Evolutionary conservation across 2,797 vertebrate genomes (phyloP), one percentile per base, ranked within the genome.

Genomic region (Apogon talboti): DNA sequence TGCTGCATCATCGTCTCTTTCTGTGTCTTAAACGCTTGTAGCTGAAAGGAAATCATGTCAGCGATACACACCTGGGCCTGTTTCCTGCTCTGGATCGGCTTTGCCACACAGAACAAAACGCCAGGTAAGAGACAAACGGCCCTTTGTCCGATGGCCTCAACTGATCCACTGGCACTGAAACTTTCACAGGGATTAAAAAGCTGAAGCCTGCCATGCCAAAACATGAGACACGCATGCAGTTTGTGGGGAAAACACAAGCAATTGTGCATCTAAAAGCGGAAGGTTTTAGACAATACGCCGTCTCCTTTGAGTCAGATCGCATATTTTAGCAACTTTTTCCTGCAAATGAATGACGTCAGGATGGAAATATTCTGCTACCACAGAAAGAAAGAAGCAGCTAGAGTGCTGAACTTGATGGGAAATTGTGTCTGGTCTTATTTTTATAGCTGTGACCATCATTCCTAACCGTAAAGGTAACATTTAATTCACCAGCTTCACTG

Each of bases 101-200:
- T 52, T 0, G 44, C 77, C 43, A 33, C 59, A 2, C 81, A 81
- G 74, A 82, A 88, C 68, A 90, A 87, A 87, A 78, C 73, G 4
- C 85, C 90, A 89, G 93, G 93, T 94, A 72, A 52, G 88, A 88
- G 40, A 83, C 83, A 87, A 71, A 67, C 13, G 4, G 46, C 59
- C 66, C 82, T 83, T 90, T 89, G 88, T 90, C n/a, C 54, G 0
- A 21, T 41, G 30, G 60, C 48, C n/a, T 33, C 11, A 12, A 40
- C 66, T 11, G 69, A 69, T 60, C 84, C 47, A 35, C 11, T 40
- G 24, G 51, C 54, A 11, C 18, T 16, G 38, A 30, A 24, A 44
- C 3, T 8, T 40, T 50, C 46, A 28, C 50, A 38, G 37, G 48
- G 42, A 42, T 55, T 58, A 37, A 61, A 41, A 54, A 46, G 28